These are phyloP conservation scores for Anneissia japonica DNA, from an alignment of 35 echinoderm and acorn worm species.

Conservation along the genomic window DNA sequence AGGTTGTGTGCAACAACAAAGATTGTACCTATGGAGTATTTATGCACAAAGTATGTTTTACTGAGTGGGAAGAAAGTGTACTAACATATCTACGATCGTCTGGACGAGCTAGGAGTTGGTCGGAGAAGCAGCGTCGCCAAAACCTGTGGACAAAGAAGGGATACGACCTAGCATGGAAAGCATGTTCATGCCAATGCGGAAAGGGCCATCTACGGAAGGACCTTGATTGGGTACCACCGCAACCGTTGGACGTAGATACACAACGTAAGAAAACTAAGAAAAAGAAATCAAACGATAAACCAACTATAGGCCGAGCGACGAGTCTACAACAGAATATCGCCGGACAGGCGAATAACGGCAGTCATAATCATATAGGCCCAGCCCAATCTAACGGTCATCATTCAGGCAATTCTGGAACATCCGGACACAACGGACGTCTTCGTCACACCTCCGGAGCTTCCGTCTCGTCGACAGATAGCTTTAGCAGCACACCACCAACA, in stretches of 20 bases:
- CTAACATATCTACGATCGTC: slow-evolving; percentile 84
- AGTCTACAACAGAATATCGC: background rate
- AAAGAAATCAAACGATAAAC: slow-evolving; percentile 95
- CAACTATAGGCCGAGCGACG: slow-evolving; percentile 77
- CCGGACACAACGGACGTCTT: slow-evolving; percentile 5
- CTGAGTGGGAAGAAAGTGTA: slow-evolving; percentile 87
- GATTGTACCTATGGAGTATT: slow-evolving; percentile 66
- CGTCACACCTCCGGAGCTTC: slow-evolving; percentile 80
- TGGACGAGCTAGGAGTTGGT: slow-evolving; percentile 90
- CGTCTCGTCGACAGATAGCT: slow-evolving; percentile 57
- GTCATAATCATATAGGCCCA: background rate
- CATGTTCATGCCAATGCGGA: slow-evolving; percentile 86
- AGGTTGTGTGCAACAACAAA: slow-evolving; percentile 96
- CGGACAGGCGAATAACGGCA: background rate
- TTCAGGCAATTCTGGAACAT: slow-evolving; percentile 20
- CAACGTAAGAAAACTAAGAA: slow-evolving; percentile 53
- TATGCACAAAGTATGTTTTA: slow-evolving; percentile 96
- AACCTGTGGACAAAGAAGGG: slow-evolving; percentile 99
- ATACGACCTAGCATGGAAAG: slow-evolving; percentile 98
- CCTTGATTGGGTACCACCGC: slow-evolving; percentile 91
- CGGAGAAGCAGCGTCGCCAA: slow-evolving; percentile 91
- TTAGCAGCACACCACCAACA: slow-evolving; percentile 63
- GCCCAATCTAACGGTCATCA: background rate
- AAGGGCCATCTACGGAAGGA: slow-evolving; percentile 98
- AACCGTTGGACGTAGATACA: slow-evolving; percentile 32